phyloP scores from a whole-genome alignment of 2,113 vertebrate species.

The Tetrao urogallus region DNA sequence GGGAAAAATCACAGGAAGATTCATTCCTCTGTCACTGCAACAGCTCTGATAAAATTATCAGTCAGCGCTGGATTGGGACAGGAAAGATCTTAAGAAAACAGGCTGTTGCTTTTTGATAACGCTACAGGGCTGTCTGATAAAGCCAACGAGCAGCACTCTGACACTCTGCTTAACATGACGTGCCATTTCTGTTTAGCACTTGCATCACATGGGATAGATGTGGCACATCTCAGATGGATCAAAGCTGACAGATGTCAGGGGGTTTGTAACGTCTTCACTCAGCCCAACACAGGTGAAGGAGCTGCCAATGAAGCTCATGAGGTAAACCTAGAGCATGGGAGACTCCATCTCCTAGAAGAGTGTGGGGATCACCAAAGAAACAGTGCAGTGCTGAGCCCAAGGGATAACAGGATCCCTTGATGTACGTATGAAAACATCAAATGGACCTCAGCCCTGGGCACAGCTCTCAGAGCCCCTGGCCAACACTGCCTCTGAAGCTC shows the following conservation, averaged over 20 bases:
- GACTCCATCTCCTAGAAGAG: not conserved
- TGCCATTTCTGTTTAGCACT: not conserved
- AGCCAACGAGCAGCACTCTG: not conserved
- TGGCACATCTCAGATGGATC: not conserved
- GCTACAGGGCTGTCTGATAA: not conserved
- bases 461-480: not conserved
- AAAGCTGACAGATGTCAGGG: not conserved
- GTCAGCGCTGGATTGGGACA: not conserved
- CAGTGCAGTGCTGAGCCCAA: not conserved
- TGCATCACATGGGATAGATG: not conserved
- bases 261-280: not conserved
- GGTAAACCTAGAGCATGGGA: not conserved
- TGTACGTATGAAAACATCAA: not conserved
- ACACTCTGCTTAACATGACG: not conserved
- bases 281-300: not conserved
- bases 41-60: not conserved
- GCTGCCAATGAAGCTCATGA: accelerated
- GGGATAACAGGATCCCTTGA: not conserved
- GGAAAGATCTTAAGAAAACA: not conserved
- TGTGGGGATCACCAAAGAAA: not conserved
- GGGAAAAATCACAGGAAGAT: not conserved
- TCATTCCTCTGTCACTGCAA: not conserved
- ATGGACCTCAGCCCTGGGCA: not conserved
- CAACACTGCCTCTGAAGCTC: not conserved
- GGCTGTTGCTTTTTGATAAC: not conserved